Percentiles rank a stretch among this genome's conserved stretches.
These are phyloP conservation scores for Hafferia zeledoni DNA, from an alignment of 2,797 vertebrate species.

Conservation along the genomic window DNA sequence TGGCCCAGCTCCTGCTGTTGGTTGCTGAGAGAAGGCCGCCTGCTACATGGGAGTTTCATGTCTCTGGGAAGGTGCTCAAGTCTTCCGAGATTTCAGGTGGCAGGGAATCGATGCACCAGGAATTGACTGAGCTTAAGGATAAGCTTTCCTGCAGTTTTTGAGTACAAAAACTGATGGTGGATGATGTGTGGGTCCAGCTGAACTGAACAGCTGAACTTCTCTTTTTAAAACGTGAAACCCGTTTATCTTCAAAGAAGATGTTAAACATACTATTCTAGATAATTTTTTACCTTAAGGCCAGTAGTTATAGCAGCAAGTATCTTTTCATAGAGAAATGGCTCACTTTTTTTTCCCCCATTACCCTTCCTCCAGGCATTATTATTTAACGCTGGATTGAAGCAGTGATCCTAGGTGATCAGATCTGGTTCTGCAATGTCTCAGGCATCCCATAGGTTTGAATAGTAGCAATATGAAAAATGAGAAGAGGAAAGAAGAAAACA, in stretches of 20 bases:
- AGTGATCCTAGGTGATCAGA: not conserved
- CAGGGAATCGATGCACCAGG: not conserved
- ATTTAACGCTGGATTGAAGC: not conserved
- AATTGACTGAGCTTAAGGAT: not conserved
- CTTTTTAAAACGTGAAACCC: not conserved
- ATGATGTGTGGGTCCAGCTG: rapidly evolving
- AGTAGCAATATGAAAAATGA: not conserved
- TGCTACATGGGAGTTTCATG: not conserved
- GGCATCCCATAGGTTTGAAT: not conserved
- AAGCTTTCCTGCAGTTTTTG: not conserved
- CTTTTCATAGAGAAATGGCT: not conserved
- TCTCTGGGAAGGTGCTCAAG: not conserved
- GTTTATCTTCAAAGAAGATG: not conserved
- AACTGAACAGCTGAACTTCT: not conserved
- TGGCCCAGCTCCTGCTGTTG: not conserved
- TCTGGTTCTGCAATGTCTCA: not conserved
- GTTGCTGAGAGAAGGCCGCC: not conserved
- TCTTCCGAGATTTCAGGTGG: not conserved
- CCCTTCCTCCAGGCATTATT: not conserved
- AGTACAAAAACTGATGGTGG: not conserved
- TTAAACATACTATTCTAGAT: not conserved
- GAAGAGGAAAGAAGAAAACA: not conserved
- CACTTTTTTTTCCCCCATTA: rapidly evolving
- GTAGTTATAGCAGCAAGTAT: not conserved
- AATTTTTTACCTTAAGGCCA: not conserved